phyloP scores from a whole-genome alignment of 2,888 invertebrate species.

The Cacoxenus indagator region DNA sequence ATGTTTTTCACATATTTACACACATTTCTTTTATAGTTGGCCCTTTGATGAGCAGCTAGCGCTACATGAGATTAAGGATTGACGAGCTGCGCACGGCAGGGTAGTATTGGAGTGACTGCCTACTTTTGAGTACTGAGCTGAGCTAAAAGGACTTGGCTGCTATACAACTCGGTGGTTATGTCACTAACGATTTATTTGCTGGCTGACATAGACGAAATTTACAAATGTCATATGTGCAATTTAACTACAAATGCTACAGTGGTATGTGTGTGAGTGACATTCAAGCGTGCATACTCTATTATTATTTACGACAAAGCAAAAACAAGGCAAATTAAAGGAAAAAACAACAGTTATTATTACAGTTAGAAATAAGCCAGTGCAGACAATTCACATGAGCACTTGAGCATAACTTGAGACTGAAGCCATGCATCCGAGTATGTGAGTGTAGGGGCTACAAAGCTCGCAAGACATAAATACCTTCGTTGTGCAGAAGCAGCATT shows the following conservation, averaged over 20 bases:
- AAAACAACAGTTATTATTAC: neutral
- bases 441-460: neutral
- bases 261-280: too few species aligned
- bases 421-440: neutral
- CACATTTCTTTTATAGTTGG: neutral
- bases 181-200: too few species aligned
- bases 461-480: conserved; percentile 78
- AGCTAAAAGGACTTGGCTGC: too few species aligned
- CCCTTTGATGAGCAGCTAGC: neutral
- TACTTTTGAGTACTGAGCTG: too few species aligned
- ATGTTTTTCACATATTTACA: conserved; percentile 42
- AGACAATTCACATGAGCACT: conserved; percentile 22
- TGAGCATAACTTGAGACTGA: neutral
- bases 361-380: conserved; percentile 35
- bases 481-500: conserved; percentile 97
- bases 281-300: too few species aligned
- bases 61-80: neutral
- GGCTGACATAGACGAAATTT: too few species aligned
- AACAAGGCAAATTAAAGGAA: neutral
- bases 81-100: neutral
- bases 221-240: too few species aligned
- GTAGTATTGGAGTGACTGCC: too few species aligned
- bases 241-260: too few species aligned
- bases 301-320: too few species aligned
- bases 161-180: too few species aligned